A percentile compares a stretch with the other conserved stretches of the same genome.
phyloP scores from a whole-genome alignment of 2,888 invertebrate genomes.

The Synanthedon myopaeformis region DNA sequence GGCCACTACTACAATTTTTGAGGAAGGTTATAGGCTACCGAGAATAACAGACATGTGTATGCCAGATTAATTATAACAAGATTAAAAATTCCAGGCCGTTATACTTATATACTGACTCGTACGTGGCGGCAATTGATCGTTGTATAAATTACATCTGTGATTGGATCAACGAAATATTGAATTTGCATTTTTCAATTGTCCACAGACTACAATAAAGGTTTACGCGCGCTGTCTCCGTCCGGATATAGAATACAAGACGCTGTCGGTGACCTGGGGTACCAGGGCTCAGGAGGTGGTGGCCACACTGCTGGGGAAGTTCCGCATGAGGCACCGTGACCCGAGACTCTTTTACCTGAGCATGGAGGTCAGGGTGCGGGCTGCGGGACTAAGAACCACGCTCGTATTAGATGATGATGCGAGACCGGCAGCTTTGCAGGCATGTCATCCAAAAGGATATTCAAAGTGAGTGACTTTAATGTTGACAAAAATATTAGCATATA shows the following conservation, averaged over 20 bases:
- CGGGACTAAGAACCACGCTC: constrained; percentile 84
- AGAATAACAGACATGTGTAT: no score
- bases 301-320: constrained; percentile 86
- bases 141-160: neutral
- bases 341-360: constrained; percentile 93
- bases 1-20: no score
- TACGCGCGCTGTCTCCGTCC: constrained; percentile 89
- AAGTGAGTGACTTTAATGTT: constrained; percentile 67
- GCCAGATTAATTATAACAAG: no score
- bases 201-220: constrained; percentile 91
- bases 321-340: constrained; percentile 92
- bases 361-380: constrained; percentile 90
- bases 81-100: no score
- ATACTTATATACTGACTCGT: no score
- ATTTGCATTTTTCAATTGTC: constrained; percentile 12
- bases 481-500: no score
- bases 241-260: constrained; percentile 96
- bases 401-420: constrained; percentile 89
- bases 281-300: constrained; percentile 88
- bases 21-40: no score
- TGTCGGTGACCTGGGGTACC: constrained; percentile 89
- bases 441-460: constrained; percentile 94
- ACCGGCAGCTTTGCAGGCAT: constrained; percentile 91
- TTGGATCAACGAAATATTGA: constrained; percentile 6
- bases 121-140: neutral